phyloP scores from a whole-genome alignment of 2,888 invertebrate genomes.

The Boloria selene region DNA sequence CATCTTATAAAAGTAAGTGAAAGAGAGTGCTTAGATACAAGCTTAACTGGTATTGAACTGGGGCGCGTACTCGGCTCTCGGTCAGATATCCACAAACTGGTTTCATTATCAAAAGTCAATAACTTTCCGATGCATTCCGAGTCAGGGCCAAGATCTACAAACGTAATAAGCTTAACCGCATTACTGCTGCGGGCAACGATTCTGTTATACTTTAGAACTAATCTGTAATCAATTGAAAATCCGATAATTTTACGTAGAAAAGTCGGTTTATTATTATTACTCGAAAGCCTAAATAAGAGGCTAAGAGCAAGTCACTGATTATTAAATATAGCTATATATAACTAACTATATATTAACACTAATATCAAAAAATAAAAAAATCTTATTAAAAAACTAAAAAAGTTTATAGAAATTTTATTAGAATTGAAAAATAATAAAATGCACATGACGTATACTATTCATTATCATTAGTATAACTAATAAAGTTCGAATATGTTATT shows the following conservation, averaged over 20 bases:
- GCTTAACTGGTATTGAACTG: constrained; percentile 72
- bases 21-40: constrained; percentile 45
- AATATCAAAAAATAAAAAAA: too few relatives aligned
- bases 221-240: constrained; percentile 5
- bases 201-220: constrained; percentile 22
- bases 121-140: constrained; percentile 79
- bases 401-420: too few relatives aligned
- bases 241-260: too few relatives aligned
- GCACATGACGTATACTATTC: too few relatives aligned
- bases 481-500: constrained; percentile 20
- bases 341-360: too few relatives aligned
- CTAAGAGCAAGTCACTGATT: too few relatives aligned
- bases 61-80: constrained; percentile 67
- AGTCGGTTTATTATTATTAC: too few relatives aligned
- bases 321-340: too few relatives aligned
- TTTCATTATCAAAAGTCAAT: constrained; percentile 83
- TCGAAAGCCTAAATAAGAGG: too few relatives aligned
- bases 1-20: constrained; percentile 46
- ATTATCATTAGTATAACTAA: too few relatives aligned
- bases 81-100: constrained; percentile 77
- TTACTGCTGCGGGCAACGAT: constrained; percentile 41
- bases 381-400: too few relatives aligned
- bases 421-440: too few relatives aligned
- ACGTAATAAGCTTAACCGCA: constrained; percentile 58
- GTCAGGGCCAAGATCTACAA: constrained; percentile 73